Percentiles rank a stretch among this genome's conserved stretches.
These are phyloP conservation scores for Tursiops truncatus DNA, from an alignment of 2,113 vertebrate species.

Conservation along the genomic window DNA sequence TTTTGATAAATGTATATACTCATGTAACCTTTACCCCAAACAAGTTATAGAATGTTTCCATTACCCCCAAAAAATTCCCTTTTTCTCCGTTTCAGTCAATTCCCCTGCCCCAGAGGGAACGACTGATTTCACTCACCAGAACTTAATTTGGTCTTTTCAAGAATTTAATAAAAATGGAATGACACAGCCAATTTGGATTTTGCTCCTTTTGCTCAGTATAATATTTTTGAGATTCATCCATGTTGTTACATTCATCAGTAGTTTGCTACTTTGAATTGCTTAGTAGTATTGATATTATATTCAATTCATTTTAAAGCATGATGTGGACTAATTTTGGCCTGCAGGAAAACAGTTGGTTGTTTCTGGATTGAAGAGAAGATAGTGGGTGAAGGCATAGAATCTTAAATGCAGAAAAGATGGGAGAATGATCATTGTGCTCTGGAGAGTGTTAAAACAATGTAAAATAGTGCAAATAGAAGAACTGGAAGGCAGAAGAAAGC, in stretches of 20 bases:
- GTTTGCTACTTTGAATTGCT: not conserved
- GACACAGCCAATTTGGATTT: not conserved
- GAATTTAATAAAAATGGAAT: conserved; percentile 32
- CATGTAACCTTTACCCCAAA: not conserved
- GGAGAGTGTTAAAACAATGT: not conserved
- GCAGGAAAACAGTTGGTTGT: not conserved
- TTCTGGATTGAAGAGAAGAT: not conserved
- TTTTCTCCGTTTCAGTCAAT: not conserved
- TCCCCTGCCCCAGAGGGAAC: not conserved
- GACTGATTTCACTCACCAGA: not conserved
- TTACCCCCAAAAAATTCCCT: not conserved
- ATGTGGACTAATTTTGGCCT: not conserved
- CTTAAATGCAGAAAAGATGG: not conserved
- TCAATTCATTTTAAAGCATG: conserved; percentile 13
- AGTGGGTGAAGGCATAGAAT: not conserved
- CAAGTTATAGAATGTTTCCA: not conserved
- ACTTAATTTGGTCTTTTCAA: not conserved
- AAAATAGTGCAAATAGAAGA: not conserved
- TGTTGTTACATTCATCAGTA: not conserved
- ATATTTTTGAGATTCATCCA: not conserved
- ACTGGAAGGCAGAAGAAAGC: not conserved
- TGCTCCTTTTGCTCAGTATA: not conserved
- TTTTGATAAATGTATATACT: not conserved
- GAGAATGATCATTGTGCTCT: not conserved
- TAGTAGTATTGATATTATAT: not conserved